Evolutionary conservation across 2,797 vertebrate species (phyloP).

Genomic region (Enteromius mattozi): DNA sequence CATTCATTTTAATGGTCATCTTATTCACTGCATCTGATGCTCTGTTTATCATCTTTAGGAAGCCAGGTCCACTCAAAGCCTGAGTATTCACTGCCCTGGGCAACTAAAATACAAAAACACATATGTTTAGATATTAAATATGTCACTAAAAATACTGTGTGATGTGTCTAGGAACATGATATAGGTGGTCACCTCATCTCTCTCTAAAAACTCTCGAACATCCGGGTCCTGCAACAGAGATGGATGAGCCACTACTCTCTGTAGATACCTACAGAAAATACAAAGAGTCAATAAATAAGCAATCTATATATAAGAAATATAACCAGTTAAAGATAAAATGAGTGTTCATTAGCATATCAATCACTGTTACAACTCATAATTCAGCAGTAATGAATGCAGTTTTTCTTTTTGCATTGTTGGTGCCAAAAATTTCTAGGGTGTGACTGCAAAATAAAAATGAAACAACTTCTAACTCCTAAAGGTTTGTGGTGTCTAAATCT

Average conservation of each 20-base stretch:
- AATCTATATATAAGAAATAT: not conserved
- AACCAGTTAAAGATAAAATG: not conserved
- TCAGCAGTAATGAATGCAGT: not conserved
- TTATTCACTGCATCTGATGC: constrained; percentile 96
- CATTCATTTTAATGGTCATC: constrained; percentile 98
- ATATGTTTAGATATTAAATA: constrained; percentile 20
- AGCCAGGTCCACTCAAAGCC: constrained; percentile 90
- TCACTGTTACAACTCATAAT: not conserved
- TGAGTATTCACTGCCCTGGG: constrained; percentile 93
- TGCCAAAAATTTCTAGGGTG: not conserved
- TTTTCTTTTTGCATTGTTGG: not conserved
- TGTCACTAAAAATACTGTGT: not conserved
- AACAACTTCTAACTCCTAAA: not conserved
- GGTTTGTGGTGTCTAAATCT: not conserved
- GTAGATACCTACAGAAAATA: constrained; percentile 84
- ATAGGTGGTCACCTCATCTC: constrained; percentile 83
- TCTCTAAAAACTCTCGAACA: constrained; percentile 93
- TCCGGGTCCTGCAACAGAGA: constrained; percentile 92
- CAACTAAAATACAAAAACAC: constrained; percentile 75
- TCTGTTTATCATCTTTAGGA: constrained; percentile 97
- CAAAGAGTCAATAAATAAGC: not conserved
- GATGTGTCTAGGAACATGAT: not conserved
- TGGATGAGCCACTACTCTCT: constrained; percentile 89
- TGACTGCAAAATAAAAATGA: not conserved
- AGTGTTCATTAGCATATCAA: not conserved